Evolutionary conservation across 2,888 invertebrate genomes (phyloP), one percentile per base, ranked within the genome.

Genomic region (Palloptera scutellata): DNA sequence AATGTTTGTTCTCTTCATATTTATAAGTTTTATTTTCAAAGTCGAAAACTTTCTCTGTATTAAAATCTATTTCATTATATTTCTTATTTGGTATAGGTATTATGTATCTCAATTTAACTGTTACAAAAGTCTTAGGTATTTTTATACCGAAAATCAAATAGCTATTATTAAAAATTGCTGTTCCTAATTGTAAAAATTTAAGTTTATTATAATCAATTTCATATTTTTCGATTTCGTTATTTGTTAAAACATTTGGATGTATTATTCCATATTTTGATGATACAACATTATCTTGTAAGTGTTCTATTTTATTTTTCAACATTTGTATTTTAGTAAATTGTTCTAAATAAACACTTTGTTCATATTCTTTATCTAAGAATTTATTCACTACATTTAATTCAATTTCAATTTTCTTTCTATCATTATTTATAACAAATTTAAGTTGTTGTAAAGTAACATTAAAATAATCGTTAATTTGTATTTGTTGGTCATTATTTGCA

Each of bases 221-320:
- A 43, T 64, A 68, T 12, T 61, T 61, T 15, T 13, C 8, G 20
- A 66, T 66, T 66, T 63, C 43, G 11, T 63, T 10, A 59, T 10
- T 48, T 6, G 60, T 66, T 55, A 66, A 55, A 42, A 66, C 66
- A 43, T 19, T 69, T 42, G 66, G 69, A 43, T 69, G 60, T 43
- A 61, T 42, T 51, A 72, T 71, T 51, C 20, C 59, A 70, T 63
- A 64, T 66, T 70, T 59, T 48, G 68, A 20, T 11, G 64, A 54
- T 12, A 67, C 40, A 10, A 60, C 64, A 41, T 68, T 68, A 15
- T 66, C 59, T 42, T 62, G 62, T 5, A 66, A 13, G 1, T 69
- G 66, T 42, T 60, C 60, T 48, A 68, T 52, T 53, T 45, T 64
- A 61, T 53, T 58, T 68, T 68, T 64, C 19, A 68, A 17, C n/a